A percentile compares a stretch with the other conserved stretches of the same genome.
Evolutionary conservation across 2,888 invertebrate species (phyloP).

Genomic region (Pristionchus mayeri): DNA sequence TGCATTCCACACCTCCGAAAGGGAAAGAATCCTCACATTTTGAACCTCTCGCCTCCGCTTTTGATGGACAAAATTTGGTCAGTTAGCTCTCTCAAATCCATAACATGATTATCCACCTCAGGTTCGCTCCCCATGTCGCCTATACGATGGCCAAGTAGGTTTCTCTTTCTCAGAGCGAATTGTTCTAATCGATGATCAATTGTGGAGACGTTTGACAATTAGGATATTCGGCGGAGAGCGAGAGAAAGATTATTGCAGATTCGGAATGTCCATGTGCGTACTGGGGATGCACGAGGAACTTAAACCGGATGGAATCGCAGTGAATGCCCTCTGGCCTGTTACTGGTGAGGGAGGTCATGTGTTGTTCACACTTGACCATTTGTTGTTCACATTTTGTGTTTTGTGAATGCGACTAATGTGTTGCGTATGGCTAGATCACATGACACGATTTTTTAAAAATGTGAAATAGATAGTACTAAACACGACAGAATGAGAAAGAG

Average conservation of each 20-base stretch:
- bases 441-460: no score
- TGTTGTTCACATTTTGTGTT: no score
- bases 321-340: constrained; percentile 96
- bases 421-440: no score
- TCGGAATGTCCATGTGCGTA: constrained; percentile 90
- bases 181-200: not conserved
- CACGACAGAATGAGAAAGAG: not conserved
- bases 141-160: constrained; percentile 93
- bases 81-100: not conserved
- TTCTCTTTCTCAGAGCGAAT: no score
- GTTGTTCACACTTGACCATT: not conserved
- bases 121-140: constrained; percentile 83
- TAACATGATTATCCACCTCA: not conserved
- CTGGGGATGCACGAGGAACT: constrained; percentile 95
- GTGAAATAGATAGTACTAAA: no score
- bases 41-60: constrained; percentile 94
- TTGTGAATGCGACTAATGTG: no score
- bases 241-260: not conserved
- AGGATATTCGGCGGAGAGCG: not conserved
- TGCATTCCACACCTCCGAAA: constrained; percentile 88
- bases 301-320: constrained; percentile 86
- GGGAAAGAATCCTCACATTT: constrained; percentile 89
- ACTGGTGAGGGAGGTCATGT: constrained; percentile 52
- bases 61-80: constrained; percentile 91
- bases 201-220: not conserved